Base-by-base conservation (phyloP, 2,113 vertebrate species). In the Poeciliopsis turrubarensis region DNA sequence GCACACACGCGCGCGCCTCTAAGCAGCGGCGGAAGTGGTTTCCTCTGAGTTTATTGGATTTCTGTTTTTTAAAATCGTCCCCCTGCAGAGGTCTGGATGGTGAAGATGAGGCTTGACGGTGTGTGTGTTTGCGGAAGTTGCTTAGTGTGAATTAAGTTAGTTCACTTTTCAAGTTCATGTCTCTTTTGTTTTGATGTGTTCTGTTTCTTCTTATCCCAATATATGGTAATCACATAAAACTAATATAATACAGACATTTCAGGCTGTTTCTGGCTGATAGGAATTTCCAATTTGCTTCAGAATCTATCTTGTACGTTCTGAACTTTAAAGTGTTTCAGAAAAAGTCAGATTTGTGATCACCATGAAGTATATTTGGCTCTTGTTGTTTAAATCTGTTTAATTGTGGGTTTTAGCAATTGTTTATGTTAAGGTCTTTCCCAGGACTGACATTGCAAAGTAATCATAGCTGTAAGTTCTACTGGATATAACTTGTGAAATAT, bases 11-110 rank as follows among this genome's bases (percentile, higher is more conserved):
- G 10, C 10, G 10, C 34, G 2, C 34, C 75, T 72, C 66, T 64
- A 72, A 86, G 75, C 66, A 80, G 68, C 4, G 31, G 76, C 90
- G 86, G 84, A 90, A 91, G 88, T 91, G 90, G 87, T 87, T 89
- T 91, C 81, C 81, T 70, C 82, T 66, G 78, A 83, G 84, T 81
- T 89, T 82, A 90, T 72, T 86, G 78, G 77, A 86, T 87, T 82
- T 83, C 68, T 51, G 15, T 81, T 83, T 72, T 72, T 77, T 78
- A 2, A 17, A 73, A 54, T 70, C 76, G 1, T 19, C 79, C 72
- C 73, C 87, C 84, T 78, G 79, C 81, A 85, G 80, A 81, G 81
- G 72, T 73, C 51, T 68, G 78, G 64, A 81, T 68, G 73, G 66
- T 63, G 81, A 87, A 77, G 62, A 80, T 75, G 63, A 68, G 78